phyloP scores from a whole-genome alignment of 2,797 vertebrate species.

The Amazonetta brasiliensis region DNA sequence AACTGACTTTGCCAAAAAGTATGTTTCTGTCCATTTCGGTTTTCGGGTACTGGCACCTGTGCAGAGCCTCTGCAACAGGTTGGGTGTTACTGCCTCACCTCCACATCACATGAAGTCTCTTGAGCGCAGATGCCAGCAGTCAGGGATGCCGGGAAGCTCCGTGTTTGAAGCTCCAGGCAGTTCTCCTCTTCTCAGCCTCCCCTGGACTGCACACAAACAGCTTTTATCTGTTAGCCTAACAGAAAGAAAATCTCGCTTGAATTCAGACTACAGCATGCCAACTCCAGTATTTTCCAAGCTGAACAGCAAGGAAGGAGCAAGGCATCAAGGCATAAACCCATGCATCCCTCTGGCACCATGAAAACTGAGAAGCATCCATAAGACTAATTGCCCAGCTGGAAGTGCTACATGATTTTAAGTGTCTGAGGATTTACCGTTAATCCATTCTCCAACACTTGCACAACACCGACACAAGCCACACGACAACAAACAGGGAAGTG shows the following conservation, averaged over 20 bases:
- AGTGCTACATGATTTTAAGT: background rate
- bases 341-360: background rate
- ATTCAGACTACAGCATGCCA: background rate
- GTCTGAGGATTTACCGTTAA: background rate
- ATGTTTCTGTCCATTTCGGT: background rate
- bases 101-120: background rate
- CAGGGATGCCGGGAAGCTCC: slow-evolving; percentile 70
- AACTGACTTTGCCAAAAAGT: background rate
- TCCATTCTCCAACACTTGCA: background rate
- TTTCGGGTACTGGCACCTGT: fast-evolving
- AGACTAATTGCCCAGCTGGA: background rate
- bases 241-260: background rate
- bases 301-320: background rate
- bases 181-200: slow-evolving; percentile 76
- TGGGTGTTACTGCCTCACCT: background rate
- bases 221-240: background rate
- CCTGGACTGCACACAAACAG: background rate
- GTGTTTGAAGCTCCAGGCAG: slow-evolving; percentile 55
- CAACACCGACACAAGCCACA: background rate
- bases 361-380: background rate
- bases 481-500: background rate
- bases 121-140: slow-evolving; percentile 8
- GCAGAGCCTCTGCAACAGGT: background rate
- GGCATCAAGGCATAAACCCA: background rate
- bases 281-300: background rate